These are phyloP conservation scores for Cyclina sinensis DNA, from an alignment of 1,140 invertebrate genomes.

Conservation along the genomic window DNA sequence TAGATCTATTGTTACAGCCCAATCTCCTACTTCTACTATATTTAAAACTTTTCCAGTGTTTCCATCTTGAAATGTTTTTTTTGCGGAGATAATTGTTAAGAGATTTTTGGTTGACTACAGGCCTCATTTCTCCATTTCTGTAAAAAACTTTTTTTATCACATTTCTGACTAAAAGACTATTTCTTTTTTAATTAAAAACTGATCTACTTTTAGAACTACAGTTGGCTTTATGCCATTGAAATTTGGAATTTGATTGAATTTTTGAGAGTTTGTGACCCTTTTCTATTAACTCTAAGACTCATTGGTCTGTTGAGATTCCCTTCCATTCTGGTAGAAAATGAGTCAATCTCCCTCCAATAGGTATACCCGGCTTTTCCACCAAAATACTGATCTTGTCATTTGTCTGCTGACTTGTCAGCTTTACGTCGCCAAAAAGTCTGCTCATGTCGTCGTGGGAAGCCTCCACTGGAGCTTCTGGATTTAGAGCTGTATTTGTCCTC, in stretches of 20 bases:
- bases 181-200: neutral
- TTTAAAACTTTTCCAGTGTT: slow-evolving; percentile 47
- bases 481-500: no score
- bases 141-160: neutral
- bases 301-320: slow-evolving; percentile 21
- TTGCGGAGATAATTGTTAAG: neutral
- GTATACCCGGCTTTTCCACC: neutral
- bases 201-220: neutral
- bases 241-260: neutral
- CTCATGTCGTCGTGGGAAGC: no score
- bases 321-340: slow-evolving; percentile 39
- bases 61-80: neutral
- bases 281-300: slow-evolving; percentile 40
- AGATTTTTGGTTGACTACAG: neutral
- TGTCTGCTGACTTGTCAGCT: slow-evolving; percentile 1
- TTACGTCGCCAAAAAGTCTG: no score
- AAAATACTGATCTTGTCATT: slow-evolving; percentile 49
- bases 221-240: neutral
- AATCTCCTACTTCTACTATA: slow-evolving; percentile 39
- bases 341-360: slow-evolving; percentile 19
- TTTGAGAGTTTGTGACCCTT: slow-evolving; percentile 46
- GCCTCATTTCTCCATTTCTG: neutral
- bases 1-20: slow-evolving; percentile 1
- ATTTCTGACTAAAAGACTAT: neutral
- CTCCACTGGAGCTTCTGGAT: no score